These are phyloP conservation scores for Drosophila gunungcola DNA, from an alignment of 1,140 invertebrate genomes.

Conservation along the genomic window DNA sequence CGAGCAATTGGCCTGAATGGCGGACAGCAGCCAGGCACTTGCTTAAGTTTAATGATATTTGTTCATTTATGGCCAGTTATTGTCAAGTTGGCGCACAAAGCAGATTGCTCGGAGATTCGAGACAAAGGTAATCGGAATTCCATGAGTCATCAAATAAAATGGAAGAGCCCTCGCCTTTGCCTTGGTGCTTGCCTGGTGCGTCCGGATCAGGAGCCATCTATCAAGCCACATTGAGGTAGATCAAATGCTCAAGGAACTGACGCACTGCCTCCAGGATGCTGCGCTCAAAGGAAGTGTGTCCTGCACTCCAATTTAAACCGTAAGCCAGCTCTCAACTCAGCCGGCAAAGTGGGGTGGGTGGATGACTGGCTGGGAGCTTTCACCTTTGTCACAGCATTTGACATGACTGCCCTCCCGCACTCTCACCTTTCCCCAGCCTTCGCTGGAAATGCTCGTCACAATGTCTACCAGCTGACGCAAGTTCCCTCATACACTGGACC, in stretches of 20 bases:
- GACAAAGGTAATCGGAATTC: conserved; percentile 19
- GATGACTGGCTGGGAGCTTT: conserved; percentile 37
- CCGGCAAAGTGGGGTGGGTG: neutral
- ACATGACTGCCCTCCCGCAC: conserved; percentile 40
- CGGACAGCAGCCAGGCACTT: conserved; percentile 43
- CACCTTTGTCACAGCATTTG: conserved; percentile 76
- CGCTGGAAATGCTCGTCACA: conserved; percentile 56
- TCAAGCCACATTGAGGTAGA: conserved; percentile 42
- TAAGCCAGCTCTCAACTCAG: conserved; percentile 58
- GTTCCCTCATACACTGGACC: conserved; percentile 40
- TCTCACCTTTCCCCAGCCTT: conserved; percentile 23
- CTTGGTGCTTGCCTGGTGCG: neutral
- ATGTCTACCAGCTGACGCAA: conserved; percentile 67
- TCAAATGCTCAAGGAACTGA: conserved; percentile 44
- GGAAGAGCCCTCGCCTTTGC: no score
- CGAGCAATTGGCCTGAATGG: conserved; percentile 73
- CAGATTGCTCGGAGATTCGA: conserved; percentile 26
- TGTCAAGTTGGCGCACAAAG: conserved; percentile 52
- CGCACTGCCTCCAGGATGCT: conserved; percentile 29
- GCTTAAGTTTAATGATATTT: conserved; percentile 77
- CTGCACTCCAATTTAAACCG: conserved; percentile 67
- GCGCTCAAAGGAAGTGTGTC: conserved; percentile 47
- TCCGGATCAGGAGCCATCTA: conserved; percentile 36
- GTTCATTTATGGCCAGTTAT: conserved; percentile 69
- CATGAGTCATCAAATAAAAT: conserved; percentile 13